Evolutionary conservation across 2,797 vertebrate species (phyloP).

Genomic region (Sardinella longiceps): DNA sequence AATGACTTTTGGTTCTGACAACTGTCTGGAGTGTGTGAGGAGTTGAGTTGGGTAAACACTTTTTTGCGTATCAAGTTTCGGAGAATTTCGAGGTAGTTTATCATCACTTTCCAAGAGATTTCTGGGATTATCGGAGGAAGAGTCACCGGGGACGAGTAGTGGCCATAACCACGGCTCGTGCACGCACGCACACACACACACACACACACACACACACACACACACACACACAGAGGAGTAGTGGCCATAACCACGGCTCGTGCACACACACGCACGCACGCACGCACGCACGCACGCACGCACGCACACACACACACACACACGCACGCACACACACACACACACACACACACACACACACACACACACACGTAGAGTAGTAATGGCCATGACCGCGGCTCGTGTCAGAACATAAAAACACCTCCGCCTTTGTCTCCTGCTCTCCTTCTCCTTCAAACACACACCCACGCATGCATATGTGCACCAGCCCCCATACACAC

Average conservation of each 20-base stretch:
- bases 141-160: background rate
- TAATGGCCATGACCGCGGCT: too few species aligned
- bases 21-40: background rate
- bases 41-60: background rate
- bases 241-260: too few species aligned
- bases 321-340: slow-evolving; percentile 21
- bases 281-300: background rate
- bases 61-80: background rate
- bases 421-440: too few species aligned
- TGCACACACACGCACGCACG: too few species aligned
- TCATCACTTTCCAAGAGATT: background rate
- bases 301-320: background rate
- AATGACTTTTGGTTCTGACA: background rate
- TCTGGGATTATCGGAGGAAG: background rate
- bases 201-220: too few species aligned
- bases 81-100: background rate
- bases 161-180: too few species aligned
- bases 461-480: background rate
- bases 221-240: too few species aligned
- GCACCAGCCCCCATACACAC: background rate
- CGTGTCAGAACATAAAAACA: too few species aligned
- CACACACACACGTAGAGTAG: background rate
- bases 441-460: background rate
- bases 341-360: slow-evolving; percentile 15
- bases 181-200: too few species aligned